These are phyloP conservation scores for Slavum lentiscoides DNA, from an alignment of 2,888 invertebrate species.

Conservation along the genomic window DNA sequence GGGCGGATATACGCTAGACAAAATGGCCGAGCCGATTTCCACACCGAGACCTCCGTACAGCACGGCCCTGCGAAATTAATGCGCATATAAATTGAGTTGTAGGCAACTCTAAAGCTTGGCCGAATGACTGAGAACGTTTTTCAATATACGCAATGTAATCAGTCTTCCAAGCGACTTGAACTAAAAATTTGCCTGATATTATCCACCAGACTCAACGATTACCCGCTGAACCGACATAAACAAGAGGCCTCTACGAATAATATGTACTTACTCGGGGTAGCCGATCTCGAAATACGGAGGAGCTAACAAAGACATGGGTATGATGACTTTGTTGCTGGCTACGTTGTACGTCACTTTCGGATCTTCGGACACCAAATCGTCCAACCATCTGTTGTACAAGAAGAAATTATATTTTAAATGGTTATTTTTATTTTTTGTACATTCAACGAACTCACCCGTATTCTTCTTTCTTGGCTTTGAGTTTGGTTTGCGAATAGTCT, in stretches of 20 bases:
- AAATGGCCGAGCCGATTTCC: constrained; percentile 62
- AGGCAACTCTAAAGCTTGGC: too few relatives aligned
- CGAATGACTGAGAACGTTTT: too few relatives aligned
- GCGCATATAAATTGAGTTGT: too few relatives aligned
- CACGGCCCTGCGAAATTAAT: constrained; percentile 60
- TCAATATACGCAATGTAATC: too few relatives aligned
- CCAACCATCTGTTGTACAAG: constrained; percentile 58
- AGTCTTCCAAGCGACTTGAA: too few relatives aligned
- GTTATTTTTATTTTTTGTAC: too few relatives aligned
- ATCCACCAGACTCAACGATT: too few relatives aligned
- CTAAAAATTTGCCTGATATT: too few relatives aligned
- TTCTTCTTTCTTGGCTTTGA: constrained; percentile 59
- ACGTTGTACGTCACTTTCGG: constrained; percentile 60
- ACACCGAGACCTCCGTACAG: constrained; percentile 63
- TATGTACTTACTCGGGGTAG: constrained; percentile 60
- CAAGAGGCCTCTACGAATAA: too few relatives aligned
- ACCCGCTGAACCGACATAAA: too few relatives aligned
- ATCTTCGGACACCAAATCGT: constrained; percentile 57
- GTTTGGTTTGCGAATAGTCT: constrained; percentile 60
- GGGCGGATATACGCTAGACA: constrained; percentile 62
- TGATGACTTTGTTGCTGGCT: constrained; percentile 61
- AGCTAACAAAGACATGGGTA: constrained; percentile 61
- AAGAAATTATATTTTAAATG: too few relatives aligned
- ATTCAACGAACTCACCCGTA: constrained; percentile 57
- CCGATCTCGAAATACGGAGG: constrained; percentile 61